A percentile compares a stretch with the other conserved stretches of the same genome.
These are phyloP conservation scores for Mycetomoellerius zeteki DNA, from an alignment of 1,140 invertebrate species.

Conservation along the genomic window DNA sequence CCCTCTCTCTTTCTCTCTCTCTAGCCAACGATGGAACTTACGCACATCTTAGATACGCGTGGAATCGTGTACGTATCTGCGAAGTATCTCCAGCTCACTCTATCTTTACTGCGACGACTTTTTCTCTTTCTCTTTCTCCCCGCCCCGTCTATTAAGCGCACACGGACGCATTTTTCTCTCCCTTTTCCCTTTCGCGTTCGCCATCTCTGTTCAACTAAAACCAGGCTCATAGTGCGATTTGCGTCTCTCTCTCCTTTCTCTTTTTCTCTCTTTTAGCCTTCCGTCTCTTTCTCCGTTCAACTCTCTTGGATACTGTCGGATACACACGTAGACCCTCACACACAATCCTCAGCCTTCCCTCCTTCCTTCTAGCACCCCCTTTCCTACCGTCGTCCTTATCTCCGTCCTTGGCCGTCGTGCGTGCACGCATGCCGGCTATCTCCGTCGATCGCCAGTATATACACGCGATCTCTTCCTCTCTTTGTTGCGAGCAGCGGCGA, in stretches of 20 bases:
- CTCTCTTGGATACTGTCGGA: slow-evolving; percentile 4
- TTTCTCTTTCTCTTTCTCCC: neutral
- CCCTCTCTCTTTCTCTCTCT: neutral
- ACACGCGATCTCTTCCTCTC: slow-evolving; percentile 44
- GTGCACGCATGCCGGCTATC: slow-evolving; percentile 52
- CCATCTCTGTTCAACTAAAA: slow-evolving; percentile 25
- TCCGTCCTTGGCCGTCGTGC: slow-evolving; percentile 54
- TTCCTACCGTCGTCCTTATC: slow-evolving; percentile 27
- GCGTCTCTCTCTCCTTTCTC: slow-evolving; percentile 15
- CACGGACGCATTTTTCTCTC: slow-evolving; percentile 17
- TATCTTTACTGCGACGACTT: neutral
- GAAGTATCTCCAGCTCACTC: neutral
- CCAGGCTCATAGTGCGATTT: slow-evolving; percentile 6
- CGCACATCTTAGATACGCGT: slow-evolving; percentile 44
- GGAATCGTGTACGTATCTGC: neutral
- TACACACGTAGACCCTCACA: slow-evolving; percentile 15
- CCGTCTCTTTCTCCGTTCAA: neutral
- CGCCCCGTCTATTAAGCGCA: slow-evolving; percentile 20
- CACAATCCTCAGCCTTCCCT: neutral
- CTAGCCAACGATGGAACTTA: slow-evolving; percentile 25
- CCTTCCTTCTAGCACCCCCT: neutral
- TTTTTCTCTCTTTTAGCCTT: neutral
- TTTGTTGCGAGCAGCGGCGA: slow-evolving; percentile 14
- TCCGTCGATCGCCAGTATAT: slow-evolving; percentile 48
- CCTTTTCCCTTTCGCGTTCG: slow-evolving; percentile 11